phyloP scores from a whole-genome alignment of 2,797 vertebrate genomes.

The Cynodonichthys magdalenae region DNA sequence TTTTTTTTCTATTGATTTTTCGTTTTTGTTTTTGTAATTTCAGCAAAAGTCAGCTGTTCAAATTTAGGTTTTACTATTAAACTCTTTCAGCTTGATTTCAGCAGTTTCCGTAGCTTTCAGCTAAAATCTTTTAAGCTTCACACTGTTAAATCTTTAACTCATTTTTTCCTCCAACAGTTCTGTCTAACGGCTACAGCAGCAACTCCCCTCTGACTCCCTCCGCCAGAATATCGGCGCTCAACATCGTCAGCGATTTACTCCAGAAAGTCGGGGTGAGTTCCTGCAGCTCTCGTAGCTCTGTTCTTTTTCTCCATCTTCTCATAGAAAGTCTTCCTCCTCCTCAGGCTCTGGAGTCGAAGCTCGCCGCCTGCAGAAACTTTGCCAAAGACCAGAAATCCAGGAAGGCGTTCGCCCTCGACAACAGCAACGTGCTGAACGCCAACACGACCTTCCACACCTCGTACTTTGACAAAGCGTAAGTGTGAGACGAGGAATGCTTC shows the following conservation, averaged over 20 bases:
- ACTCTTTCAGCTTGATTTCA: no score
- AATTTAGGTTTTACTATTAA: no score
- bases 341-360: conserved; percentile 96
- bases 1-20: no score
- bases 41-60: no score
- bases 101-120: no score
- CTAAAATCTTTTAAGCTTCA: no score
- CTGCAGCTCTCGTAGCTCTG: not conserved
- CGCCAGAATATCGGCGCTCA: conserved; percentile 95
- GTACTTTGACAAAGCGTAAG: conserved; percentile 96
- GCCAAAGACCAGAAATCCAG: conserved; percentile 94
- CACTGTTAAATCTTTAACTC: no score
- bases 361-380: conserved; percentile 95
- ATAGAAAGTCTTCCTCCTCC: not conserved
- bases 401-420: conserved; percentile 87
- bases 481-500: conserved; percentile 10
- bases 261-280: conserved; percentile 94
- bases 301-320: not conserved
- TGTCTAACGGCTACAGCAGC: conserved; percentile 86
- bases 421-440: conserved; percentile 83
- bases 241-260: conserved; percentile 95
- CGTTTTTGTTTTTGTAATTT: no score
- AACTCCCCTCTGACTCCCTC: conserved; percentile 94
- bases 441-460: conserved; percentile 87
- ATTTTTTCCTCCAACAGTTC: conserved; percentile 69